Base-by-base conservation (phyloP, 2,888 invertebrate species). In the Drosophila anomelani region DNA sequence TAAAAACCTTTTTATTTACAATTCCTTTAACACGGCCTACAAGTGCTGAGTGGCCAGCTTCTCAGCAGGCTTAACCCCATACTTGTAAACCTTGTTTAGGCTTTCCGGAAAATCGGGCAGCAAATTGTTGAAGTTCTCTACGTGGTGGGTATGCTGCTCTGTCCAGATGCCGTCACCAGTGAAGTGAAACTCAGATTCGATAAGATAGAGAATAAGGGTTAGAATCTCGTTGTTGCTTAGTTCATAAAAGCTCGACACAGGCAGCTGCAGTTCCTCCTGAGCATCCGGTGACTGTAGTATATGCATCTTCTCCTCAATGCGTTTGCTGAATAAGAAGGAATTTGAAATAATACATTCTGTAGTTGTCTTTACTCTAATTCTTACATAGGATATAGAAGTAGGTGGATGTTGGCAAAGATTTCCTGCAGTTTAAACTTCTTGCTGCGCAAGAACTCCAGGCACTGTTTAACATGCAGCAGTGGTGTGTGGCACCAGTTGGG, bases 101-200 rank as follows among this genome's bases (percentile, higher is more conserved):
- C 90, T 89, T 34, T 92, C 92, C 0, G 92, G 92, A 51, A 92
- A 92, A 64, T 92, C 92, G 0, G 92, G 92, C 29, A 92, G 53
- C 34, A 92, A 78, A 64, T 92, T 92, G 58, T 92, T 90, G 12
- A 92, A 92, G 63, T 92, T 92, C 55, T 91, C 91, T 17, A 92
- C 91, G 39, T 91, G 90, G 47, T 91, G 86, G 8, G 85, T 81
- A 59, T 91, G 91, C 53, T 92, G 90, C 56, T 93, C 92, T 0
- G 91, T 91, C 96, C 96, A 96, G 44, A 96, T 94, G 0, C 95
- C 96, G 86, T 96, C 95, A 0, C 96, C 96, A 15, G 94, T 95
- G 85, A 96, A 97, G 91, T 96, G 95, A 90, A 94, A 94, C 80
- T 95, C 94, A 79, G 94, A 94, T 91, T 97, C 96, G 26, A 97